Percentiles rank a stretch among this genome's conserved stretches.
Conservation (phyloP, 2,797 vertebrate genomes). For the Urocyon cinereoargenteus region DNA sequence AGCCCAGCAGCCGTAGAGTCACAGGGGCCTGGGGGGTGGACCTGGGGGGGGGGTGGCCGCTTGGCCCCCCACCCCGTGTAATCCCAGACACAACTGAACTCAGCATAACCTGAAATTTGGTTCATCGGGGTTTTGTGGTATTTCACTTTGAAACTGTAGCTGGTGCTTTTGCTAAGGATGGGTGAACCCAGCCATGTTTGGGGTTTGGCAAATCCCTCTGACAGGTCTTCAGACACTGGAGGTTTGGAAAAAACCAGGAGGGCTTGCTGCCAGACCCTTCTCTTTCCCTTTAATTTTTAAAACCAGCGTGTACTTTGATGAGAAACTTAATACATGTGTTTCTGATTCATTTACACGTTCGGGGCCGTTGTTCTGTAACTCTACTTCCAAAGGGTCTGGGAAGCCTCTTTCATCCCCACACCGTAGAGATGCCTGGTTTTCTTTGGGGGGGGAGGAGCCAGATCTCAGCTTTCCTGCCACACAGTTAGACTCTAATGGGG, state of each 20-base stretch:
- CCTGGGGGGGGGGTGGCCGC: background rate
- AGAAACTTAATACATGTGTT: constrained; percentile 60
- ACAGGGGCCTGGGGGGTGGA: background rate
- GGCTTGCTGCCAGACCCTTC: constrained; percentile 28
- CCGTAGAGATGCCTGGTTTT: background rate
- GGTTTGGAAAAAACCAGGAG: constrained; percentile 20
- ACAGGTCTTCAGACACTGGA: constrained; percentile 59
- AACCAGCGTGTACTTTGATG: constrained; percentile 60
- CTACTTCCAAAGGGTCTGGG: background rate
- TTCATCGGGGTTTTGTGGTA: constrained; percentile 41
- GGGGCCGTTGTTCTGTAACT: background rate
- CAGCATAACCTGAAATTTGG: background rate
- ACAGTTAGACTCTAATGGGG: background rate
- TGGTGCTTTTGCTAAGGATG: constrained; percentile 59
- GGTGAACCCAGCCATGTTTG: constrained; percentile 30
- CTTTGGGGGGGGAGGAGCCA: background rate
- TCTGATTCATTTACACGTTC: constrained; percentile 66
- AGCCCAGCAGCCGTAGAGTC: background rate
- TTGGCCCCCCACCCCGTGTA: background rate
- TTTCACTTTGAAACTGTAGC: constrained; percentile 77
- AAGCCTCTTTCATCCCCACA: constrained; percentile 34
- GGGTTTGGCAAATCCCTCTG: constrained; percentile 68
- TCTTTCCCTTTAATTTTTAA: constrained; percentile 61
- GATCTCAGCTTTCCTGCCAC: constrained; percentile 28
- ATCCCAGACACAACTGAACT: constrained; percentile 63